Percentiles rank a stretch among this genome's conserved stretches.
phyloP scores from a whole-genome alignment of 2,888 invertebrate genomes.

The Plagiodera versicolora region DNA sequence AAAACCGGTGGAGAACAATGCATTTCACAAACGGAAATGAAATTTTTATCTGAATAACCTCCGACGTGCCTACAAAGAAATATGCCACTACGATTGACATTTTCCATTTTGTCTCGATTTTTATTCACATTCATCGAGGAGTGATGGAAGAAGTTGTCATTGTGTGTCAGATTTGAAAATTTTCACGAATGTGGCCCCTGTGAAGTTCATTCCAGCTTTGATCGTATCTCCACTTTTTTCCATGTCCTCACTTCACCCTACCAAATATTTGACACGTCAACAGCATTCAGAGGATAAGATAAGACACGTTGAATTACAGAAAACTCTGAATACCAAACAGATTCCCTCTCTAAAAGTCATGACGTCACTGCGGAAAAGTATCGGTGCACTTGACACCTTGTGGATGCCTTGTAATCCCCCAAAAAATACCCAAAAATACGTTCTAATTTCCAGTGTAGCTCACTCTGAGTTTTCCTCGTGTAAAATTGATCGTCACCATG shows the following conservation, averaged over 20 bases:
- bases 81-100: constrained; percentile 44
- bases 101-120: constrained; percentile 47
- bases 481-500: neutral
- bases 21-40: constrained; percentile 52
- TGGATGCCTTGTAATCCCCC: too few relatives aligned
- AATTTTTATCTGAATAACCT: constrained; percentile 51
- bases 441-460: too few relatives aligned
- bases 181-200: constrained; percentile 34
- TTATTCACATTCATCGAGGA: constrained; percentile 44
- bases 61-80: constrained; percentile 44
- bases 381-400: too few relatives aligned
- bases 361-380: too few relatives aligned
- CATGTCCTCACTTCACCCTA: too few relatives aligned
- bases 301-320: too few relatives aligned
- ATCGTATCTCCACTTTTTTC: constrained; percentile 14
- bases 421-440: too few relatives aligned
- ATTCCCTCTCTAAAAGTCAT: too few relatives aligned
- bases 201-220: constrained; percentile 19
- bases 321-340: too few relatives aligned
- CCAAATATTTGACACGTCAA: too few relatives aligned
- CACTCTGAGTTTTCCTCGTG: too few relatives aligned
- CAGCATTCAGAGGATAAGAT: too few relatives aligned
- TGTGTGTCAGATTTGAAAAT: constrained; percentile 44
- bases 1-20: neutral
- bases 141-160: constrained; percentile 41